Conservation (phyloP, 2,888 invertebrate species). For the Drosophila merina region DNA sequence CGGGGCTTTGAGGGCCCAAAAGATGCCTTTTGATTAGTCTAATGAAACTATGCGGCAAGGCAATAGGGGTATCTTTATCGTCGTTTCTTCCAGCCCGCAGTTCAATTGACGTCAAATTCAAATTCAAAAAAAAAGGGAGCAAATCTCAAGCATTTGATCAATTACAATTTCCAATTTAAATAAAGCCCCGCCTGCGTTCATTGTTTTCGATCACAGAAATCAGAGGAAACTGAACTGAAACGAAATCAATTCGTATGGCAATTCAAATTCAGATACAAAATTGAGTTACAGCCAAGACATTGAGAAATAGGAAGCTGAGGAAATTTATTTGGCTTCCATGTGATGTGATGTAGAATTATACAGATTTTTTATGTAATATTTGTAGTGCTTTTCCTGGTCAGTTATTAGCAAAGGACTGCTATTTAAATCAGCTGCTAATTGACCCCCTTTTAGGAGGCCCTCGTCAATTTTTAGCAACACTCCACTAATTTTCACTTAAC, state of each 20-base stretch:
- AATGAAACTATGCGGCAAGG: constrained; percentile 73
- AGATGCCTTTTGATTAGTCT: constrained; percentile 72
- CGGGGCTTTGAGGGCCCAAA: neutral
- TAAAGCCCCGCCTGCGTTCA: constrained; percentile 37
- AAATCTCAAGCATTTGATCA: constrained; percentile 80
- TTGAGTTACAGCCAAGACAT: constrained; percentile 34
- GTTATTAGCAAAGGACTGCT: constrained; percentile 53
- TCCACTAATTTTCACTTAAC: constrained; percentile 54
- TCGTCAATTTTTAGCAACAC: constrained; percentile 42
- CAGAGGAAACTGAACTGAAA: constrained; percentile 15
- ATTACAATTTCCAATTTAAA: constrained; percentile 81
- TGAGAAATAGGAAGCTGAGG: constrained; percentile 24
- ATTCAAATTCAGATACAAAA: constrained; percentile 66
- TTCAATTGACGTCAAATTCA: constrained; percentile 76
- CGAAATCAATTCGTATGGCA: constrained; percentile 63
- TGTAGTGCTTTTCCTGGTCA: constrained; percentile 4
- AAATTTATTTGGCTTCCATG: neutral
- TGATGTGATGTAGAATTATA: neutral
- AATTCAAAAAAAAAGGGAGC: constrained; percentile 46
- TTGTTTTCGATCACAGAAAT: constrained; percentile 47
- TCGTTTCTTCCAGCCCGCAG: neutral
- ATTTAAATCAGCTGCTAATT: constrained; percentile 55
- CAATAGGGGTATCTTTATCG: constrained; percentile 12
- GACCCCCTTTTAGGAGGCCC: constrained; percentile 18
- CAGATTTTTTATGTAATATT: no score